A percentile compares a stretch with the other conserved stretches of the same genome.
Evolutionary conservation across 1,140 invertebrate species (phyloP).

Genomic region (Pinna nobilis): DNA sequence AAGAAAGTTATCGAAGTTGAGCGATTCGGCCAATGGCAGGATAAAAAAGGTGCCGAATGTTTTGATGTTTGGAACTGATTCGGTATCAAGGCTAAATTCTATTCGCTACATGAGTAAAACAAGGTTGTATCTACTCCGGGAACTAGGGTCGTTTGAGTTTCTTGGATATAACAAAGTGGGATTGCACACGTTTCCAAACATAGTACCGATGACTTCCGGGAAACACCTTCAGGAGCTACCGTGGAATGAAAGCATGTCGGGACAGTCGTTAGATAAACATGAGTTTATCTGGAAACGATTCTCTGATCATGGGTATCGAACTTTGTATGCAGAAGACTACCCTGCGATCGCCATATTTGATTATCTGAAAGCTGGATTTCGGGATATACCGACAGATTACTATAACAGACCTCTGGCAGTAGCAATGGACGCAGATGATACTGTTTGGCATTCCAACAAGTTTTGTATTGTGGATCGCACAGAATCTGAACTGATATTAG

Average conservation of each 20-base stretch:
- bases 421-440: conserved; percentile 64
- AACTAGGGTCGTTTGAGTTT: conserved; percentile 66
- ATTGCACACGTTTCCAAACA: conserved; percentile 74
- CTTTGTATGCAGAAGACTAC: conserved; percentile 76
- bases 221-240: conserved; percentile 70
- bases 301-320: conserved; percentile 73
- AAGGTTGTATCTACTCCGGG: conserved; percentile 76
- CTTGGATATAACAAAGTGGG: conserved; percentile 72
- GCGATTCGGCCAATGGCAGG: neutral
- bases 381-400: conserved; percentile 74
- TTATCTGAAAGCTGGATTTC: conserved; percentile 74
- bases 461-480: conserved; percentile 64
- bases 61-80: conserved; percentile 88
- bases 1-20: conserved; percentile 34
- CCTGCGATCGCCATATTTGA: conserved; percentile 76
- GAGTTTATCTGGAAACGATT: conserved; percentile 77
- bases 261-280: conserved; percentile 72
- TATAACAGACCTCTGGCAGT: conserved; percentile 74
- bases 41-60: conserved; percentile 75
- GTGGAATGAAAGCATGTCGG: conserved; percentile 66
- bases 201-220: conserved; percentile 70
- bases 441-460: conserved; percentile 67
- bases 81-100: conserved; percentile 89
- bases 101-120: conserved; percentile 87
- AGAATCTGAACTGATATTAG: conserved; percentile 67